Evolutionary conservation across 2,797 vertebrate species (phyloP).

Genomic region (Lacerta bilineata): DNA sequence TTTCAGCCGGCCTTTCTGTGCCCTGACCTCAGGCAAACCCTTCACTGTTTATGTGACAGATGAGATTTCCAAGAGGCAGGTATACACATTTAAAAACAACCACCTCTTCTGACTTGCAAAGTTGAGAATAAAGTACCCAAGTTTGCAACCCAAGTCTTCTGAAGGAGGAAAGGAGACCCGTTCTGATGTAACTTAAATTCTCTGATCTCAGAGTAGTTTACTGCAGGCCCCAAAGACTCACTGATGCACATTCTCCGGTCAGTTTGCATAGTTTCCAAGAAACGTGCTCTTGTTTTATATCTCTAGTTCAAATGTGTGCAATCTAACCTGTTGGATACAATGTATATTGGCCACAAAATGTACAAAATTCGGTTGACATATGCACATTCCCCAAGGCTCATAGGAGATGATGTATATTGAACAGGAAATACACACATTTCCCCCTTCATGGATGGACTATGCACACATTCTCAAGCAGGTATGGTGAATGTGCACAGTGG

Average conservation of each 20-base stretch:
- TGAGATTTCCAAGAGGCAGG: constrained; percentile 35
- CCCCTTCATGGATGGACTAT: no score
- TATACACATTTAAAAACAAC: constrained; percentile 17
- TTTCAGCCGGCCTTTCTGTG: constrained; percentile 2
- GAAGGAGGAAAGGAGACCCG: background rate
- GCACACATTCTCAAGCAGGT: background rate
- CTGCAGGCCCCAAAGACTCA: background rate
- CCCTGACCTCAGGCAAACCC: constrained; percentile 30
- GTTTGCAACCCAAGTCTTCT: background rate
- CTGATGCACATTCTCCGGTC: no score
- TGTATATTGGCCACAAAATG: no score
- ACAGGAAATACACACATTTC: no score
- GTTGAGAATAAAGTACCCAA: constrained; percentile 6
- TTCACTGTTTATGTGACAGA: constrained; percentile 12
- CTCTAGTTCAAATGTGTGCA: no score
- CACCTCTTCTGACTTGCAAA: background rate
- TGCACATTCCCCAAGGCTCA: no score
- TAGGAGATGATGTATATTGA: no score
- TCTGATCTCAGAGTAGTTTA: background rate
- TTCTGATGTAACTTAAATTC: background rate
- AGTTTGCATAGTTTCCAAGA: no score
- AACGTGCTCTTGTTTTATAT: no score
- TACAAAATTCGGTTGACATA: background rate
- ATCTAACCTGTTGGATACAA: no score
- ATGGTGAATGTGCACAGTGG: no score